Conservation (phyloP, 2,113 vertebrate genomes). For the Cinclus mexicanus region DNA sequence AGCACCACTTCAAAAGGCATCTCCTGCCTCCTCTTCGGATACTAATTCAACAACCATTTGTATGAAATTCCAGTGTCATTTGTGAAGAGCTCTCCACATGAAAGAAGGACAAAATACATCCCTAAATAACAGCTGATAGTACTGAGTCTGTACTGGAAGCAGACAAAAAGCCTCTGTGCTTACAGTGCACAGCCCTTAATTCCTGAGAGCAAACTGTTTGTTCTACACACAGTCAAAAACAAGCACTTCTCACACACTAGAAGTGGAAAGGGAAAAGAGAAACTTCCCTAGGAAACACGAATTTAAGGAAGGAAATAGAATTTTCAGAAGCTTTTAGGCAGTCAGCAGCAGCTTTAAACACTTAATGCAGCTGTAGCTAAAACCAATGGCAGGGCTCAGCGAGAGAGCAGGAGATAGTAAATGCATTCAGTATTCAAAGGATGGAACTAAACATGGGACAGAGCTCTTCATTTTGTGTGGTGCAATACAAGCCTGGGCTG, state of each 20-base stretch:
- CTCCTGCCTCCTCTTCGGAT: not conserved
- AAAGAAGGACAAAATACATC: not conserved
- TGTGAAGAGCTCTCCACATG: not conserved
- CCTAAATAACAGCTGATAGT: not conserved
- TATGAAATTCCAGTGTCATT: not conserved
- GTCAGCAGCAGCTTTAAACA: not conserved
- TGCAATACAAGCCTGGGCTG: not conserved
- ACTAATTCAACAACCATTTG: not conserved
- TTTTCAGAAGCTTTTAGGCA: not conserved
- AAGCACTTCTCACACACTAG: not conserved
- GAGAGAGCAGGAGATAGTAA: not conserved
- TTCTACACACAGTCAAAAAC: not conserved
- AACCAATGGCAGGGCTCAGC: not conserved
- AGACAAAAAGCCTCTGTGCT: not conserved
- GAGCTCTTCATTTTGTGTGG: not conserved
- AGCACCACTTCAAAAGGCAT: not conserved
- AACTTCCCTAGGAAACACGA: not conserved
- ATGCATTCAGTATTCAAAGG: not conserved
- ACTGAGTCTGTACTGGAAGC: not conserved
- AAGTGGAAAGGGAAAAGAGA: not conserved
- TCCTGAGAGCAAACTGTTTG: not conserved
- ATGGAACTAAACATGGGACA: not conserved
- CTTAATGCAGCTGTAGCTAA: not conserved
- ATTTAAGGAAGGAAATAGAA: not conserved
- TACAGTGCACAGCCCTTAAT: not conserved